These are phyloP conservation scores for Bubo bubo DNA, from an alignment of 2,113 vertebrate genomes.

Conservation along the genomic window DNA sequence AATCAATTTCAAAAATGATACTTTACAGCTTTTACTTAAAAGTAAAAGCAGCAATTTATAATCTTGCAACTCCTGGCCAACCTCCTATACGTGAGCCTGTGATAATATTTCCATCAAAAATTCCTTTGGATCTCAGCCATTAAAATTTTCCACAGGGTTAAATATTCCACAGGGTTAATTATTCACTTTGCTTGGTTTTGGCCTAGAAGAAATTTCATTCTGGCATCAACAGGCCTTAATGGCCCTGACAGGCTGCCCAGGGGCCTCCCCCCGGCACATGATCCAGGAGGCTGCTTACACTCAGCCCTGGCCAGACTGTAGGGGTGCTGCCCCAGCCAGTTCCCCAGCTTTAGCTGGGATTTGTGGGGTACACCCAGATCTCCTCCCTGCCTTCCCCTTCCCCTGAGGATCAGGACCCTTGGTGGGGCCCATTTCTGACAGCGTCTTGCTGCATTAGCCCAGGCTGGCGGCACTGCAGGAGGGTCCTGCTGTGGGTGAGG, in stretches of 20 bases:
- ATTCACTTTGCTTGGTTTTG: not conserved
- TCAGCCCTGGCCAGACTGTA: not conserved
- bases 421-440: not conserved
- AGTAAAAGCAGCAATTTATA: not conserved
- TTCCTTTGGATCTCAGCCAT: not conserved
- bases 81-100: not conserved
- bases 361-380: not conserved
- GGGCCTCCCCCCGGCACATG: fast-evolving
- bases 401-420: not conserved
- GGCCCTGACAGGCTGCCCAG: not conserved
- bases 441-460: not conserved
- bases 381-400: not conserved
- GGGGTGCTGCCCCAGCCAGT: fast-evolving
- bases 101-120: not conserved
- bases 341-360: too few relatives aligned
- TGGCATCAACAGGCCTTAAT: not conserved
- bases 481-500: too few relatives aligned
- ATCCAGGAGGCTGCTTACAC: fast-evolving
- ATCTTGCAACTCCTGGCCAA: not conserved
- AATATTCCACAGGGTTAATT: not conserved
- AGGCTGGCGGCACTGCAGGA: fast-evolving
- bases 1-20: constrained; percentile 11
- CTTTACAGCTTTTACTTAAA: not conserved
- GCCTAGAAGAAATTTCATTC: not conserved
- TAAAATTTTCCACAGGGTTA: not conserved